Evolutionary conservation across 2,113 vertebrate genomes (phyloP), one percentile per base, ranked within the genome.

Genomic region (Guaruba guarouba): DNA sequence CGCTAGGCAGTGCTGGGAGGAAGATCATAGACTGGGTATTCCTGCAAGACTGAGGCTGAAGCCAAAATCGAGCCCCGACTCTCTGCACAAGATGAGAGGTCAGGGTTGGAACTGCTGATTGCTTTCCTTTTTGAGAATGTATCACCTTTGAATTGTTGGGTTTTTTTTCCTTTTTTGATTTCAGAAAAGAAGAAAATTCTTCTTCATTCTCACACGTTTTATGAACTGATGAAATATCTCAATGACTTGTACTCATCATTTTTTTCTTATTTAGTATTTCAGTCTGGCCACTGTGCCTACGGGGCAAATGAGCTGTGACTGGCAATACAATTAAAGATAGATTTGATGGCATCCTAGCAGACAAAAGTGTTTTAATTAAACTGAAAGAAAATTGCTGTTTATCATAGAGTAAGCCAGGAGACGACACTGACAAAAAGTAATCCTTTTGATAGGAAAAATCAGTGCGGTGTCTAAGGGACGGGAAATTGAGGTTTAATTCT

Each of bases 331-430:
- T 89, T 91, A 95, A 88, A 88, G 92, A 88, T 20, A 82, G 51
- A 86, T 90, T 88, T 8, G 14, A 61, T 78, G 73, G 51, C 68
- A 93, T 68, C 46, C 85, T 94, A 78, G 73, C 88, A 86, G 61
- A 61, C 49, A 74, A 46, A 93, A 86, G 13, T 64, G 33, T 81
- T 96, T 90, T 91, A 95, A 93, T 93, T 92, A 95, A 94, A 95
- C 27, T 39, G 82, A 81, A 94, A 92, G 43, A 87, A 83, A 90
- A 74, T 62, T 68, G 78, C 78, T 95, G 63, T 86, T 82, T 95
- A 54, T 71, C 54, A 37, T 3, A 57, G 54, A 54, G 8, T 69
- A 70, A 89, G 64, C 68, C 73, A 83, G 70, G 5, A 94, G 69
- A 35, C 33, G 27, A 67, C 15, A 59, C 17, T 37, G 61, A 92